Conservation (phyloP, 2,113 vertebrate genomes). For the Neofelis nebulosa region DNA sequence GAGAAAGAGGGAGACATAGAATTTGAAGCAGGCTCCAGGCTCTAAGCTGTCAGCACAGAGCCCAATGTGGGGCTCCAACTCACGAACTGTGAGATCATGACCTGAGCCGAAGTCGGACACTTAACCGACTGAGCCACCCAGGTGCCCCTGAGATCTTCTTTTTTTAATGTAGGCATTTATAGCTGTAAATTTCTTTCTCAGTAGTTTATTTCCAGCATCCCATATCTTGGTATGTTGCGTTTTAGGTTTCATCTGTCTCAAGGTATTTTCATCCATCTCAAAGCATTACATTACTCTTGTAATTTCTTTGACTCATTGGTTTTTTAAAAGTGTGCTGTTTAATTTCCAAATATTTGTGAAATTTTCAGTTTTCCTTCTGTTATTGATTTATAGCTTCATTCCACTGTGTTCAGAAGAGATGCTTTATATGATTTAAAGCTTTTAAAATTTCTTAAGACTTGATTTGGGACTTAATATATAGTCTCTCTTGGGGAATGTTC, state of each 20-base stretch:
- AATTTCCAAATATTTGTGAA: constrained; percentile 21
- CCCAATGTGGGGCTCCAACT: no score
- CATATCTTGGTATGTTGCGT: not conserved
- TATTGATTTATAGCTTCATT: not conserved
- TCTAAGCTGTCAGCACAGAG: no score
- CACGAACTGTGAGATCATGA: no score
- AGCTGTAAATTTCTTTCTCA: not conserved
- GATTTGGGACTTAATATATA: not conserved
- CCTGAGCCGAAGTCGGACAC: no score
- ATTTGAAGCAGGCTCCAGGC: no score
- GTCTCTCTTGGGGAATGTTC: not conserved
- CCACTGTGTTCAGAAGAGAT: not conserved
- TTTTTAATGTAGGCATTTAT: not conserved
- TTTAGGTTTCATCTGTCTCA: not conserved
- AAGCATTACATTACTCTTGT: not conserved
- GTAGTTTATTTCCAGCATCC: not conserved
- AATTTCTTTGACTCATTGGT: not conserved
- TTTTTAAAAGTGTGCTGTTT: not conserved
- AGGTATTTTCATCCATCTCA: not conserved
- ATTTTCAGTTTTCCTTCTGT: not conserved
- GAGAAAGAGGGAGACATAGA: no score
- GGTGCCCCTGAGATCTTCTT: not conserved
- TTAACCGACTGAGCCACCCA: no score
- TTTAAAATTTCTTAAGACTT: not conserved
- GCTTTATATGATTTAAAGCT: not conserved